Percentiles rank a stretch among this genome's conserved stretches.
Conservation (phyloP, 2,113 vertebrate genomes). For the Zingel zingel region DNA sequence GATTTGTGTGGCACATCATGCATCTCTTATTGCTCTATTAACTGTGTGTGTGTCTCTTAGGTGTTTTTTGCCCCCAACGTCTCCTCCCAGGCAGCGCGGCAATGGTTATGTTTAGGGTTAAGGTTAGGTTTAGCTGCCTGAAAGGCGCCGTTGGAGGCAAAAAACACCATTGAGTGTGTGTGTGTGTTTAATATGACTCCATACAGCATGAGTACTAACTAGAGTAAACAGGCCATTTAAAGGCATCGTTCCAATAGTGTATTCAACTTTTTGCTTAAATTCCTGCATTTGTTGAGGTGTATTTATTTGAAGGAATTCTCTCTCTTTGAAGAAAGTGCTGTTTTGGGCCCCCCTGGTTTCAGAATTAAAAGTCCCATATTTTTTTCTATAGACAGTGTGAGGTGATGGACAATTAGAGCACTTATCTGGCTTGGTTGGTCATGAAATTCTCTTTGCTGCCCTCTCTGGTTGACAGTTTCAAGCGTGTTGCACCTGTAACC, state of each 20-base stretch:
- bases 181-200: not conserved
- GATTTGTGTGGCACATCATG: slow-evolving; percentile 18
- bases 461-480: not conserved
- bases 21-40: slow-evolving; percentile 10
- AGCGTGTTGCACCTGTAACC: not conserved
- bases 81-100: too few relatives aligned
- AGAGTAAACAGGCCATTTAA: not conserved
- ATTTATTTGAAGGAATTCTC: not conserved
- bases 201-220: not conserved
- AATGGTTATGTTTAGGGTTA: too few relatives aligned
- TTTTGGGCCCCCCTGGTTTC: not conserved
- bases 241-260: not conserved
- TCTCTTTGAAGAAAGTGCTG: not conserved
- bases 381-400: not conserved
- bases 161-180: not conserved
- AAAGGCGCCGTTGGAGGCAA: too few relatives aligned
- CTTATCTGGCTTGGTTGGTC: too few relatives aligned
- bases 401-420: not conserved
- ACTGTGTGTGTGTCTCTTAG: not conserved
- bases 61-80: too few relatives aligned
- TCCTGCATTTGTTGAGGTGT: not conserved
- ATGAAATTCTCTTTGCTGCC: not conserved
- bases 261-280: not conserved
- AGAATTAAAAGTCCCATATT: not conserved
- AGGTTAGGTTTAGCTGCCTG: too few relatives aligned